Conservation (phyloP, 1,140 invertebrate genomes). For the Yoshiicerus persimilis region DNA sequence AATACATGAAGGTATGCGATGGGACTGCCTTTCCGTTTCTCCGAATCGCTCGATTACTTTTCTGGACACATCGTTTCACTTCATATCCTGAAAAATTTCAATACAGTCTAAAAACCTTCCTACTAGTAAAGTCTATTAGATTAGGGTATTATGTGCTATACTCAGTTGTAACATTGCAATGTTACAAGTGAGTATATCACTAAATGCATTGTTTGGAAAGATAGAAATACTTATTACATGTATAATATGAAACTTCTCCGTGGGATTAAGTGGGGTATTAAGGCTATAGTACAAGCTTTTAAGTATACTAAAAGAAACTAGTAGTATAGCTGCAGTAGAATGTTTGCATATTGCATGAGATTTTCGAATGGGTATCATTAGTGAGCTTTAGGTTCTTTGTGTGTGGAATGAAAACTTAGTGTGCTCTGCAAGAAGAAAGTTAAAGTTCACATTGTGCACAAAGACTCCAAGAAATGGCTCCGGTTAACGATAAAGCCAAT, state of each 20-base stretch:
- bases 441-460: not conserved
- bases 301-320: too few relatives aligned
- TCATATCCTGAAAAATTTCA: not conserved
- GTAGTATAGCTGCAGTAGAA: not conserved
- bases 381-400: not conserved
- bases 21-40: not conserved
- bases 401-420: not conserved
- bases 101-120: not conserved
- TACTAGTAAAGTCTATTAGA: not conserved
- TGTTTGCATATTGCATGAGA: constrained; percentile 5
- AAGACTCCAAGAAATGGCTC: not conserved
- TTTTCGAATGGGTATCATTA: not conserved
- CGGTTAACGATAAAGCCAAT: not conserved
- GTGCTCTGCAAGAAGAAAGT: not conserved
- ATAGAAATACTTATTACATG: too few relatives aligned
- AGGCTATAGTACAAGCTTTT: too few relatives aligned
- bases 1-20: not conserved
- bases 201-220: not conserved
- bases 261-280: too few relatives aligned
- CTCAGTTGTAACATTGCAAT: not conserved
- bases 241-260: too few relatives aligned
- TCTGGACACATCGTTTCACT: not conserved
- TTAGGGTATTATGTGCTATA: not conserved
- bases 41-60: not conserved
- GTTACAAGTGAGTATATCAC: too few relatives aligned